Conservation (phyloP, 2,113 vertebrate genomes). For the Paradoxurus hermaphroditus region DNA sequence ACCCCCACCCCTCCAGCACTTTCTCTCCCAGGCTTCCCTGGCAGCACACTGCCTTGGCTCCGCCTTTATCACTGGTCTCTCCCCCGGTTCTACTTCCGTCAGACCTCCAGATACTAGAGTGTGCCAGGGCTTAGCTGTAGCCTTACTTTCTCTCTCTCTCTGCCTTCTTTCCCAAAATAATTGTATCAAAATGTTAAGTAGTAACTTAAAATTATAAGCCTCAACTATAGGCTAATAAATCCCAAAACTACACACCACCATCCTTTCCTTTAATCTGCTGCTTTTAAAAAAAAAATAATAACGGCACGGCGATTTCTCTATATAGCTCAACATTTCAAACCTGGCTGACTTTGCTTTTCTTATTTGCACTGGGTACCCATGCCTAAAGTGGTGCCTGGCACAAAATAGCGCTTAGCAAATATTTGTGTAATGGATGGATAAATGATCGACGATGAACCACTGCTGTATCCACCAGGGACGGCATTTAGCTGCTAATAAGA, state of each 20-base stretch:
- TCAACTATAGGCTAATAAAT: not conserved
- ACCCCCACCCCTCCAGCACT: not conserved
- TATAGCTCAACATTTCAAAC: not conserved
- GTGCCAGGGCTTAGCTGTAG: not conserved
- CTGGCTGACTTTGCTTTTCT: not conserved
- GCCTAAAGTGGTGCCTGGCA: not conserved
- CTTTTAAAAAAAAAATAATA: not conserved
- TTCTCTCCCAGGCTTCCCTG: not conserved
- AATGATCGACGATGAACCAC: not conserved
- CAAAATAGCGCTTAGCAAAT: not conserved
- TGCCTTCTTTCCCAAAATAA: not conserved
- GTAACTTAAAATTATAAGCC: not conserved
- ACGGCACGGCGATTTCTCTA: not conserved
- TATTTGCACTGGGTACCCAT: not conserved
- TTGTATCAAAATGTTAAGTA: not conserved
- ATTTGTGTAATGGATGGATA: not conserved
- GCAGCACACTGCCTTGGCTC: not conserved
- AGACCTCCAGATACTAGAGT: not conserved
- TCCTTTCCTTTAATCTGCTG: not conserved
- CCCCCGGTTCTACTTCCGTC: not conserved
- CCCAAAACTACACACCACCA: not conserved
- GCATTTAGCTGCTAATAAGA: not conserved
- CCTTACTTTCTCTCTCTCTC: not conserved
- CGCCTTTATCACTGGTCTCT: not conserved
- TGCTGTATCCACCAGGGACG: not conserved